Percentiles rank a stretch among this genome's conserved stretches.
These are phyloP conservation scores for Neosalanx taihuensis DNA, from an alignment of 2,797 vertebrate species.

Conservation along the genomic window DNA sequence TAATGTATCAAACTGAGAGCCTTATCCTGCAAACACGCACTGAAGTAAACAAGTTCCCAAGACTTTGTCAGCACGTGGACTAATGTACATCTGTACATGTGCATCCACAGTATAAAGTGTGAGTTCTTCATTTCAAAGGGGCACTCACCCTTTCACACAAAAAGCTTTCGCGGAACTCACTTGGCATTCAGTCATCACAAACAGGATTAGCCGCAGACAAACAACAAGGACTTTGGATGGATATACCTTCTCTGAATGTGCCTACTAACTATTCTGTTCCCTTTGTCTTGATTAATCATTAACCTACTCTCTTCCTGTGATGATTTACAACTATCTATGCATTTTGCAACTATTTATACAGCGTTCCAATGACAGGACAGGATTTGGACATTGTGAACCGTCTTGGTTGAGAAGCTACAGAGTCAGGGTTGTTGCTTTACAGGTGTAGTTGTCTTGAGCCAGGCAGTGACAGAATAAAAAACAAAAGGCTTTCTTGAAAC, in stretches of 20 bases:
- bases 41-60: too few relatives aligned
- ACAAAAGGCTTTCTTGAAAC: background rate
- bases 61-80: too few relatives aligned
- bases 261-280: slow-evolving; percentile 4
- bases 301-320: slow-evolving; percentile 15
- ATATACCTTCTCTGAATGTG: slow-evolving; percentile 21
- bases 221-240: slow-evolving; percentile 6
- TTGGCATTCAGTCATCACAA: background rate
- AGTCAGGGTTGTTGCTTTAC: slow-evolving; percentile 2
- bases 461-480: background rate
- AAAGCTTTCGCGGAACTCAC: background rate
- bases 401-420: background rate
- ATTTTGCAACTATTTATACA: slow-evolving; percentile 17
- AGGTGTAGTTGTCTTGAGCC: background rate
- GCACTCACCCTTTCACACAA: background rate
- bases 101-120: background rate
- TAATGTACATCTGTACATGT: background rate
- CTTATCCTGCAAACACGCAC: too few relatives aligned
- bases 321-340: slow-evolving; percentile 28
- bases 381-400: background rate
- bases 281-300: slow-evolving; percentile 25
- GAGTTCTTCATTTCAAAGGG: background rate
- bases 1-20: too few relatives aligned
- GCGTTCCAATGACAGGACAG: background rate
- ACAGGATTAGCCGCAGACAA: background rate